These are phyloP conservation scores for Neoniphon sammara DNA, from an alignment of 2,797 vertebrate species.

Conservation along the genomic window DNA sequence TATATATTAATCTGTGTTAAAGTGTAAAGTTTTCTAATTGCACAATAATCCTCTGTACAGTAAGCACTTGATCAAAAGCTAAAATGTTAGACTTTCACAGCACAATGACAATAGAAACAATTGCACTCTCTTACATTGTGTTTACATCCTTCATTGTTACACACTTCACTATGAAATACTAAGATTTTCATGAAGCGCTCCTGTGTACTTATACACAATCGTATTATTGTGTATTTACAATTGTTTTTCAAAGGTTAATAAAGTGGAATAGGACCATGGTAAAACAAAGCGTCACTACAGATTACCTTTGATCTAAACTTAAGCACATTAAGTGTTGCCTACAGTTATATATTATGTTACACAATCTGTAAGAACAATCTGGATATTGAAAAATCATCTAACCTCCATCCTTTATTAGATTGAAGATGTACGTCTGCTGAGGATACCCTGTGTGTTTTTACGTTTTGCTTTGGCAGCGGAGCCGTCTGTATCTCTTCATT, in stretches of 20 bases:
- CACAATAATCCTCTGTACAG: not conserved
- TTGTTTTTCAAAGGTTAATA: not conserved
- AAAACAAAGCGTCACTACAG: not conserved
- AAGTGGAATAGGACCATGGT: not conserved
- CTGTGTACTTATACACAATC: too few species aligned
- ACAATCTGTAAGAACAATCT: not conserved
- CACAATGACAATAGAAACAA: too few species aligned
- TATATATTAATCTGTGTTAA: not conserved
- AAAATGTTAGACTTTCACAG: too few species aligned
- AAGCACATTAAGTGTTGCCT: not conserved
- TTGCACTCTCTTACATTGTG: too few species aligned
- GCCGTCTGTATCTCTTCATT: constrained; percentile 59
- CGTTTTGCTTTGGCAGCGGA: constrained; percentile 26
- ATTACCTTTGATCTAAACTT: not conserved
- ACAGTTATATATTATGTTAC: not conserved
- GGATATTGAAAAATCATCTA: constrained; percentile 7
- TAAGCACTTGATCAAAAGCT: not conserved
- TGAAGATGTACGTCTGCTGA: not conserved
- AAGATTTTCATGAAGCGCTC: too few species aligned
- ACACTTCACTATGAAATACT: too few species aligned
- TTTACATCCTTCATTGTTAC: too few species aligned
- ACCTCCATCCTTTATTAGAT: not conserved
- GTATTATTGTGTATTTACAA: too few species aligned
- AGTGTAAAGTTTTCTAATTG: not conserved
- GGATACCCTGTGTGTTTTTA: constrained; percentile 9